A percentile compares a stretch with the other conserved stretches of the same genome.
phyloP scores from a whole-genome alignment of 2,797 vertebrate species.

The Gadopsis marmoratus region DNA sequence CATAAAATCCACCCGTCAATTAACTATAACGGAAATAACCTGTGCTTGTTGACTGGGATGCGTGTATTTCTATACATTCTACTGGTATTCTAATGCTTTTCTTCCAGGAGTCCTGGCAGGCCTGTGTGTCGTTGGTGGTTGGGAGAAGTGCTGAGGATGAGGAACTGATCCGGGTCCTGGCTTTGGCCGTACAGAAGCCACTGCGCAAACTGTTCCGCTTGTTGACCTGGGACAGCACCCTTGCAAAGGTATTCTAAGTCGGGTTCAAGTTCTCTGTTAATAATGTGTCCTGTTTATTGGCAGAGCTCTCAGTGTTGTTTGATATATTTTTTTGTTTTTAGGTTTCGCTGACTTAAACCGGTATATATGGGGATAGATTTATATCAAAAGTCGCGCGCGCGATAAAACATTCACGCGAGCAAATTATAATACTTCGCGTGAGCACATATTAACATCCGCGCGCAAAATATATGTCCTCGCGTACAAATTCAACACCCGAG shows the following conservation, averaged over 20 bases:
- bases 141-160: constrained; percentile 84
- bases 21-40: not conserved
- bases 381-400: no score
- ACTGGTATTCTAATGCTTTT: not conserved
- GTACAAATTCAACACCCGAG: no score
- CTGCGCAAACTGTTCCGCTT: constrained; percentile 88
- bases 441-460: no score
- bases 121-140: constrained; percentile 86
- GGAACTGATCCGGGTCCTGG: constrained; percentile 80
- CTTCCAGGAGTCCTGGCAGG: constrained; percentile 88
- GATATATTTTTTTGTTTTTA: not conserved
- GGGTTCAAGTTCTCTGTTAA: not conserved
- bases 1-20: not conserved
- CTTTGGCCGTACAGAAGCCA: constrained; percentile 83
- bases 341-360: not conserved
- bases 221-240: constrained; percentile 81
- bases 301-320: not conserved
- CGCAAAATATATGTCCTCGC: no score
- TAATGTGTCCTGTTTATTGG: not conserved
- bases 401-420: no score
- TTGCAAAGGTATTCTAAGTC: constrained; percentile 83
- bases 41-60: not conserved
- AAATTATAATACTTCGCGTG: no score
- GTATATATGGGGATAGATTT: no score
- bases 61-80: not conserved